A percentile compares a stretch with the other conserved stretches of the same genome.
Evolutionary conservation across 2,888 invertebrate species (phyloP).

Genomic region (Myopa tessellatipennis): DNA sequence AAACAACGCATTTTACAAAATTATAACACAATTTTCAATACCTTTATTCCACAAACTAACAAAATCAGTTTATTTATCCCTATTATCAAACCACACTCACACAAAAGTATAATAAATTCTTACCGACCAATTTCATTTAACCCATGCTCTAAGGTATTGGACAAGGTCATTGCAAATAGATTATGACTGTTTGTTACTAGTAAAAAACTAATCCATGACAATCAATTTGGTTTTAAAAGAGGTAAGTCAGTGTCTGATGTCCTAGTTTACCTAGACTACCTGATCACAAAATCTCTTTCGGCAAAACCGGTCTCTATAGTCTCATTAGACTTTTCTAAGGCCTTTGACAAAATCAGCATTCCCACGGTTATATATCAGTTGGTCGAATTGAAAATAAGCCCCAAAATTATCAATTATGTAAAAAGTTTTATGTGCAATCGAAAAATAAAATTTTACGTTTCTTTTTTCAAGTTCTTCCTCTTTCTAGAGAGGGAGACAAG

Average conservation of each 20-base stretch:
- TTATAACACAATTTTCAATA: conserved; percentile 41
- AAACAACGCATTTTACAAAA: conserved; percentile 34
- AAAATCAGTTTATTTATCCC: conserved; percentile 41
- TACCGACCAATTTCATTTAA: conserved; percentile 47
- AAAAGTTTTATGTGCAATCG: conserved; percentile 37
- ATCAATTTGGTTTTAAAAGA: conserved; percentile 39
- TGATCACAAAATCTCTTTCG: conserved; percentile 34
- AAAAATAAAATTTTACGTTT: conserved; percentile 23
- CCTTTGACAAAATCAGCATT: conserved; percentile 34
- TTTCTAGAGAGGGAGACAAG: conserved; percentile 19
- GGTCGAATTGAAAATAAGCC: conserved; percentile 34
- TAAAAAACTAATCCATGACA: conserved; percentile 40
- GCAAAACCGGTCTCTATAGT: conserved; percentile 32
- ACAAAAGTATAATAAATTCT: conserved; percentile 41
- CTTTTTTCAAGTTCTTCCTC: neutral
- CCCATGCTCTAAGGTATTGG: conserved; percentile 44
- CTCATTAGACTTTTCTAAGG: conserved; percentile 40
- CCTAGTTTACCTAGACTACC: conserved; percentile 43
- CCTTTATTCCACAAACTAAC: conserved; percentile 44
- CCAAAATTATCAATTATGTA: conserved; percentile 35
- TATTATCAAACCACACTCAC: conserved; percentile 40
- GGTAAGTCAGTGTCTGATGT: conserved; percentile 24
- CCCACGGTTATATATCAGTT: conserved; percentile 32
- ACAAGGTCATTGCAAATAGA: conserved; percentile 41
- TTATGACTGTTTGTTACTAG: conserved; percentile 42